phyloP scores from a whole-genome alignment of 1,140 invertebrate genomes.

The Cydia strobilella region DNA sequence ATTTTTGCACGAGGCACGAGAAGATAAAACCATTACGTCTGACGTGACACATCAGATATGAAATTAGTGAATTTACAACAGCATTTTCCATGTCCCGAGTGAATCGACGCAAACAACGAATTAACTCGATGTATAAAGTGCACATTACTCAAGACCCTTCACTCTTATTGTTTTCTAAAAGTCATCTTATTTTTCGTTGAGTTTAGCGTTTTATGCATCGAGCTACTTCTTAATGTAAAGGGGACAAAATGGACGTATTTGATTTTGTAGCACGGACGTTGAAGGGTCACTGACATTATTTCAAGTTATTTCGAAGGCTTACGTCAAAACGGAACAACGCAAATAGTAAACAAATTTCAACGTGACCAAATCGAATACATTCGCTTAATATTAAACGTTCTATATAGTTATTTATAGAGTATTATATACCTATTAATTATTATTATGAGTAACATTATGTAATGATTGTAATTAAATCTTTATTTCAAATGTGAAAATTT shows the following conservation, averaged over 20 bases:
- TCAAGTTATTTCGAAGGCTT: slow-evolving; percentile 51
- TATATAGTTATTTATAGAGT: slow-evolving; percentile 79
- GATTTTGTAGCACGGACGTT: slow-evolving; percentile 16
- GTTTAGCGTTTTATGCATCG: slow-evolving; percentile 9
- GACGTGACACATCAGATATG: neutral
- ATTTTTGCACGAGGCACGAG: neutral
- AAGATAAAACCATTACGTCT: neutral
- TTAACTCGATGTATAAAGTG: slow-evolving; percentile 20
- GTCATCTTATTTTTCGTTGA: neutral
- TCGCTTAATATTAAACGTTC: slow-evolving; percentile 78
- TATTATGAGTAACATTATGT: slow-evolving; percentile 77
- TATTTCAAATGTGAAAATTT: slow-evolving; percentile 67
- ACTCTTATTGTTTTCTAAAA: slow-evolving; percentile 3
- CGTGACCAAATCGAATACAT: slow-evolving; percentile 79
- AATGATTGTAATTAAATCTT: slow-evolving; percentile 80
- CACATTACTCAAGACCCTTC: neutral
- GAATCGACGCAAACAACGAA: slow-evolving; percentile 14
- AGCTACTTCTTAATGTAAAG: slow-evolving; percentile 14
- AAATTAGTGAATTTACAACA: neutral
- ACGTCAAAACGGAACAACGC: slow-evolving; percentile 38
- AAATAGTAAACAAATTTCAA: slow-evolving; percentile 51
- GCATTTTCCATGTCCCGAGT: neutral
- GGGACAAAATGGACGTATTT: slow-evolving; percentile 21
- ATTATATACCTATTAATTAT: slow-evolving; percentile 74
- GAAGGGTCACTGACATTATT: slow-evolving; percentile 27